A percentile compares a stretch with the other conserved stretches of the same genome.
phyloP scores from a whole-genome alignment of 2,113 vertebrate species.

The Urocolius indicus region DNA sequence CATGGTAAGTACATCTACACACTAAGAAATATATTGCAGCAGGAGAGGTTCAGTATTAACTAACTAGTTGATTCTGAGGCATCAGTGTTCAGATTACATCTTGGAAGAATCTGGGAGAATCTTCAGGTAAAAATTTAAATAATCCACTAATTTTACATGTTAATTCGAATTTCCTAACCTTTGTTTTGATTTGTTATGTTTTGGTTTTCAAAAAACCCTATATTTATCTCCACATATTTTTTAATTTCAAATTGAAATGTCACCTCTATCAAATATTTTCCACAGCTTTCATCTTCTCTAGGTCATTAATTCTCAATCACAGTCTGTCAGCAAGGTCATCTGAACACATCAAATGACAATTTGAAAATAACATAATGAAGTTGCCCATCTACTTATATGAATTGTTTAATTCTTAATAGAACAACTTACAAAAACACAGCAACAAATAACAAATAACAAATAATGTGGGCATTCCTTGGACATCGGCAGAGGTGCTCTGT shows the following conservation, averaged over 20 bases:
- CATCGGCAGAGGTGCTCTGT: background rate
- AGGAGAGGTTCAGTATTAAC: background rate
- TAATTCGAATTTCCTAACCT: background rate
- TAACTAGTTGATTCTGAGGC: background rate
- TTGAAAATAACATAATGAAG: too few relatives aligned
- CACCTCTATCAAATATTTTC: background rate
- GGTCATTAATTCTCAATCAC: background rate
- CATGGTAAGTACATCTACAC: background rate
- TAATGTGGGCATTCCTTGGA: rapidly evolving
- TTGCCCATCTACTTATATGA: too few relatives aligned
- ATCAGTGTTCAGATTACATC: background rate
- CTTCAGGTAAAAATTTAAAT: background rate
- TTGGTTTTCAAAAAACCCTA: background rate
- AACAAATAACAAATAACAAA: too few relatives aligned
- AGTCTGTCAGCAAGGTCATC: background rate
- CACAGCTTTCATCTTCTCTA: background rate
- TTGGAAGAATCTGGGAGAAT: background rate
- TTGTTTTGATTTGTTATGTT: background rate
- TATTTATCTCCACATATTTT: background rate
- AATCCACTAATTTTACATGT: background rate
- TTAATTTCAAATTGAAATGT: background rate
- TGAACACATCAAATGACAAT: too few relatives aligned
- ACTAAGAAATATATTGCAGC: background rate
- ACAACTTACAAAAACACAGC: too few relatives aligned
- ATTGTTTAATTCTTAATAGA: too few relatives aligned